Evolutionary conservation across 2,888 invertebrate genomes (phyloP).

Genomic region (Hypena proboscidalis): DNA sequence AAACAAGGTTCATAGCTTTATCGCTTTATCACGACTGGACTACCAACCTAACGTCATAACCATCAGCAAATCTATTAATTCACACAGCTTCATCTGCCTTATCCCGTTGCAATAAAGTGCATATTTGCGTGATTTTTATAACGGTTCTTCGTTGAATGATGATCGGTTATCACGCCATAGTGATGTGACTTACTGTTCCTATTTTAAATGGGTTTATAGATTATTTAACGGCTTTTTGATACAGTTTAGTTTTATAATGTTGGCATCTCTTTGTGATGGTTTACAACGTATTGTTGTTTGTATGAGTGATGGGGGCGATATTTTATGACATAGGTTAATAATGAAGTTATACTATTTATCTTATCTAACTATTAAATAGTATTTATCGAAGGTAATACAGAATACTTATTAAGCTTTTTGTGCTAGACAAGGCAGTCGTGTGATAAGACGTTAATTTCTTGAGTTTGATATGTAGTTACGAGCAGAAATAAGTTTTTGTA

Average conservation of each 20-base stretch:
- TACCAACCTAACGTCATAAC: constrained; percentile 18
- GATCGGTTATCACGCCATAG: constrained; percentile 37
- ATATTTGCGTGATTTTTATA: constrained; percentile 22
- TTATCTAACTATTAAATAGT: too few relatives aligned
- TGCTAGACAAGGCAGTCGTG: too few relatives aligned
- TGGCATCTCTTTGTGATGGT: not conserved
- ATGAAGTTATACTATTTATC: too few relatives aligned
- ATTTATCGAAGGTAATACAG: too few relatives aligned
- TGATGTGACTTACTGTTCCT: constrained; percentile 45
- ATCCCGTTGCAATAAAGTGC: constrained; percentile 9
- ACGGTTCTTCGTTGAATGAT: constrained; percentile 40
- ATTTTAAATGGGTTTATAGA: constrained; percentile 46
- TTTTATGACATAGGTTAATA: too few relatives aligned
- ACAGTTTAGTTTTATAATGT: constrained; percentile 32
- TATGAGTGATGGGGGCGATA: too few relatives aligned
- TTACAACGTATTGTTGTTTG: not conserved
- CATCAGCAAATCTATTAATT: constrained; percentile 39
- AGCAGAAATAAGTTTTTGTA: too few relatives aligned
- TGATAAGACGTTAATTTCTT: too few relatives aligned
- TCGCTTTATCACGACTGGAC: constrained; percentile 10
- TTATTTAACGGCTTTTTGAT: constrained; percentile 37
- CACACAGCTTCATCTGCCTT: constrained; percentile 21
- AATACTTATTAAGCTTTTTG: too few relatives aligned
- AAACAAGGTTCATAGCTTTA: not conserved
- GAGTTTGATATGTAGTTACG: too few relatives aligned